Base-by-base conservation (phyloP, 2,888 invertebrate genomes). In the Caenorhabditis parvicauda region DNA sequence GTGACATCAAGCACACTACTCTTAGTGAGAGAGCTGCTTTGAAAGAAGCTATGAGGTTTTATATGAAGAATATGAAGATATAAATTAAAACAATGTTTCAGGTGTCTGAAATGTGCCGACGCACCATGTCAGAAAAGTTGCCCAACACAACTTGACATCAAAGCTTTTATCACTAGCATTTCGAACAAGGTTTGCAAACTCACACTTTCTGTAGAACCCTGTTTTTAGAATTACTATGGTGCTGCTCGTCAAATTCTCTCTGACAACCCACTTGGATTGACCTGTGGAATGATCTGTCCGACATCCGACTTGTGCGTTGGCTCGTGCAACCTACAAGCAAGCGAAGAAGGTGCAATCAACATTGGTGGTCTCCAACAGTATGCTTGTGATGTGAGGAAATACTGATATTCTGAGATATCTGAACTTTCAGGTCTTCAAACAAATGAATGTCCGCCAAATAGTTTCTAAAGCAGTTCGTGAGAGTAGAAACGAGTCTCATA, bases 301-400 rank as follows among this genome's bases (percentile, higher is more conserved):
- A 96, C 96, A 0, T 94, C 93, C 81, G 96, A 98, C 83, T 87
- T 98, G 1, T 98, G 96, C 82, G 95, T 95, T 0, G 96, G 96
- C 0, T 93, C 94, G 0, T 98, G 96, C 83, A 98, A 98, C 28
- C 43, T 61, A 37, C 66, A 91, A 80, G 96, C 94, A 0, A 88
- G 89, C 9, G 98, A 98, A 82, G 95, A 96, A 82, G 98, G 98
- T 0, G 89, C 95, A 0, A 98, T 98, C 75, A 98, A 98, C 81
- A 98, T 98, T 75, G 95, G 96, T 0, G 98, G 98, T 0, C 85
- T 98, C 32, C 98, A 98, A 82, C 96, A 98, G 79, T 98, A 90
- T 83, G 94, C 96, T 46, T 90, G 92, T 1, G 95, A 98, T 81
- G 91, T 90, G 82, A n/a, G 82, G 67, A 39, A 22, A 38, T n/a